These are phyloP conservation scores for Disparrhopalites patrizii DNA, from an alignment of 2,888 invertebrate genomes.

Conservation along the genomic window DNA sequence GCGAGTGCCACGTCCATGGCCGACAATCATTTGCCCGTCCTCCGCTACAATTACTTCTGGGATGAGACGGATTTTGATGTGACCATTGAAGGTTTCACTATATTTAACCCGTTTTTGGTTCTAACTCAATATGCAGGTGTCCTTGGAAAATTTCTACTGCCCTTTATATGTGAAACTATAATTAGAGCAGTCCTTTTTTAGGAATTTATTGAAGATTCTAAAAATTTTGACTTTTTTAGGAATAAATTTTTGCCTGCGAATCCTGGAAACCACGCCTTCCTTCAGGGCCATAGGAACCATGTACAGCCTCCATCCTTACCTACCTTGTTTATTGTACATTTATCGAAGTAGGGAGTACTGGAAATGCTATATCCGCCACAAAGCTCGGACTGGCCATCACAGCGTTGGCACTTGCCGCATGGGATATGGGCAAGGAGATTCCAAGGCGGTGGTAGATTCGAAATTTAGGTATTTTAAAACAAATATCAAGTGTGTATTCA, in stretches of 20 bases:
- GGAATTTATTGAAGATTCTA: no score
- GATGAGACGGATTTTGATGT: neutral
- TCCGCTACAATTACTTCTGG: neutral
- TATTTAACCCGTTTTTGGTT: no score
- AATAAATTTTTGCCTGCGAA: neutral
- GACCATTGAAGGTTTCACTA: neutral
- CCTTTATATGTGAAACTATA: no score
- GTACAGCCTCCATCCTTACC: neutral
- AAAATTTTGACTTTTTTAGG: no score
- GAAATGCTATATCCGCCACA: neutral
- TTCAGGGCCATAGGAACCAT: neutral
- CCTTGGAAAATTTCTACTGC: no score
- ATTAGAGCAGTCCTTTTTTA: no score
- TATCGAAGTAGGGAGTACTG: neutral
- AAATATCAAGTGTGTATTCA: no score
- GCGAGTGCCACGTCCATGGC: neutral
- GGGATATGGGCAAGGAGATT: neutral
- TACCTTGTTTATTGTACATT: neutral
- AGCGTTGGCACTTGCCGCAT: neutral
- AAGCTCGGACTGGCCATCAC: neutral
- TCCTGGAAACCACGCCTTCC: neutral
- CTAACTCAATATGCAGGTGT: no score
- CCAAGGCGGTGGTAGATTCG: neutral
- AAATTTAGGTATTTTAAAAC: neutral
- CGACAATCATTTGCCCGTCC: neutral